Evolutionary conservation across 2,113 vertebrate genomes (phyloP), one percentile per base, ranked within the genome.

Genomic region (Ptychochromis oligacanthus): DNA sequence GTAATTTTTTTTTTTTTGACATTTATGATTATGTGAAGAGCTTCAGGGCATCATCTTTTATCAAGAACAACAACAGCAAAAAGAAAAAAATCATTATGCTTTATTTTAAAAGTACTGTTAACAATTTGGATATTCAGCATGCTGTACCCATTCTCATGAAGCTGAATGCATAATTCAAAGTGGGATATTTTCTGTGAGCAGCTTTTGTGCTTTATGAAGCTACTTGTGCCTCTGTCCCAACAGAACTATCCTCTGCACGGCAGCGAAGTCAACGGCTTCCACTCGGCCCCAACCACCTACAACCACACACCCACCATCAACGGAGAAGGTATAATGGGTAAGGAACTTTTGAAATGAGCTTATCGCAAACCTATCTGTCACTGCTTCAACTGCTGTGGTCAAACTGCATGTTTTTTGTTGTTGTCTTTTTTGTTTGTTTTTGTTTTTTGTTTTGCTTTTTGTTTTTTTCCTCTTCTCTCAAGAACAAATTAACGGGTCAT

Each of bases 161-260:
- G 1, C 26, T 18, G 52, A n/a, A 10, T 31, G 54, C 18, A 54
- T 28, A 0, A 72, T 72, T 49, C 67, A 40, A 1, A 81, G n/a
- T 74, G 49, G 5, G 64, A 8, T 24, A 11, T 74, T 72, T 38
- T 26, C 22, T 87, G 15, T 83, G 64, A 87, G 40, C 7, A 15
- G 17, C 46, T 26, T 81, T 15, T 87, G 54, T 86, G 55, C 54
- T 79, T 90, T 86, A 87, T 87, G 40, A 56, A 61, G 83, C 59
- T 82, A 59, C 84, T 86, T 89, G 82, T 90, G 81, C 89, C 83
- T 87, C 91, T 95, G 82, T 93, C 91, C 75, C 91, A 88, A 78
- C 91, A 98, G 97, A 97, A 96, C 94, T 99, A 98, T 95, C 97
- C 97, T 93, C 96, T 99, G 87, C 98, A 97, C 1, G 94, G 97